These are phyloP conservation scores for Clarias laeviceps DNA, from an alignment of 2,797 vertebrate genomes.

Conservation along the genomic window DNA sequence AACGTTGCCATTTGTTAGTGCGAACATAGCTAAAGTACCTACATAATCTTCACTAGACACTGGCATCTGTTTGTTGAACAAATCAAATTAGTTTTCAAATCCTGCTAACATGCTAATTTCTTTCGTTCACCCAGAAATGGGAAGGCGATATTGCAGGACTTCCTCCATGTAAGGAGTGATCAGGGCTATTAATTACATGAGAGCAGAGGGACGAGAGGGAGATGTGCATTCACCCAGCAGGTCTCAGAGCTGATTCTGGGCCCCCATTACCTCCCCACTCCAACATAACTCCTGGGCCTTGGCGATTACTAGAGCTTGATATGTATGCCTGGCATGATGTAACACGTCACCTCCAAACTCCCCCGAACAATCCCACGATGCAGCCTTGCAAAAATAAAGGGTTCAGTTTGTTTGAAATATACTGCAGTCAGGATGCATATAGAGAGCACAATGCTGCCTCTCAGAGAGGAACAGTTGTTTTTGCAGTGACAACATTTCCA, in stretches of 20 bases:
- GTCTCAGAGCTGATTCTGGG: slow-evolving; percentile 49
- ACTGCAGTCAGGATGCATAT: background rate
- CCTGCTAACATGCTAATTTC: background rate
- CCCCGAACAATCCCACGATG: slow-evolving; percentile 30
- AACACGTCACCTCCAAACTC: slow-evolving; percentile 7
- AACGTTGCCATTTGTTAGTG: background rate
- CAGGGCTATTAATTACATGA: slow-evolving; percentile 61
- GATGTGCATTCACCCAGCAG: slow-evolving; percentile 36
- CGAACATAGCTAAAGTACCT: background rate
- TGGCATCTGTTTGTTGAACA: background rate
- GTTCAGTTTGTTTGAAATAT: slow-evolving; percentile 14
- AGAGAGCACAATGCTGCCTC: background rate
- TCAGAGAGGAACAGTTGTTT: background rate
- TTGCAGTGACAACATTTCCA: too few species aligned
- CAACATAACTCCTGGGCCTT: slow-evolving; percentile 56
- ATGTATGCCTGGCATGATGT: slow-evolving; percentile 52
- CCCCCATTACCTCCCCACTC: slow-evolving; percentile 63
- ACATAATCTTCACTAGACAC: too few species aligned
- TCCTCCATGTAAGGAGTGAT: background rate
- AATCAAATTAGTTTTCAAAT: background rate
- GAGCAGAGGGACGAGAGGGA: slow-evolving; percentile 44
- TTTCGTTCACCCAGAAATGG: background rate
- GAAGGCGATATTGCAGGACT: background rate
- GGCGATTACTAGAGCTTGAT: slow-evolving; percentile 49
- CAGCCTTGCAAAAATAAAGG: slow-evolving; percentile 29